phyloP scores from a whole-genome alignment of 2,113 vertebrate species.

The Andinoacara biseriatus region DNA sequence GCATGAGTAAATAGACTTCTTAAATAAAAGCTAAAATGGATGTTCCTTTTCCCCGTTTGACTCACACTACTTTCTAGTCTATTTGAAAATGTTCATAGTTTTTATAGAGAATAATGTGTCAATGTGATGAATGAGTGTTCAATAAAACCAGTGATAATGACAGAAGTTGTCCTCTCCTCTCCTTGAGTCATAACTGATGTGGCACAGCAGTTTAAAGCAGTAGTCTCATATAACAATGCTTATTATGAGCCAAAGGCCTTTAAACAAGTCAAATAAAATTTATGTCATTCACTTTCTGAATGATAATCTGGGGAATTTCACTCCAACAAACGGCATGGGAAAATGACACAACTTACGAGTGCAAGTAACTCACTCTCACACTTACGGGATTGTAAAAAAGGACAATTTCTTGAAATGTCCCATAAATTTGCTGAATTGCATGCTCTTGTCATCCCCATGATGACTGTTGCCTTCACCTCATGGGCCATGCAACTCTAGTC shows the following conservation, averaged over 20 bases:
- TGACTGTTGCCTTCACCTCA: constrained; percentile 89
- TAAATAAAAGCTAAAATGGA: constrained; percentile 59
- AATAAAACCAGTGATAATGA: constrained; percentile 70
- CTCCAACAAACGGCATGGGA: constrained; percentile 85
- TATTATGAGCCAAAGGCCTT: constrained; percentile 73
- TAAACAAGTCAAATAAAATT: constrained; percentile 83
- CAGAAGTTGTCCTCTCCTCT: constrained; percentile 76
- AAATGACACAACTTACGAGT: constrained; percentile 90
- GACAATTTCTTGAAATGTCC: constrained; percentile 91
- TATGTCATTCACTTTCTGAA: constrained; percentile 78
- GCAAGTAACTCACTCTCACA: constrained; percentile 90
- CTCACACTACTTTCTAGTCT: constrained; percentile 56
- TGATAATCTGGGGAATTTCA: constrained; percentile 80
- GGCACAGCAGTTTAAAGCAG: constrained; percentile 56
- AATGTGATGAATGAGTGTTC: constrained; percentile 70
- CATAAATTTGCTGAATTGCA: constrained; percentile 92
- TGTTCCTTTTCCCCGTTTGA: constrained; percentile 37
- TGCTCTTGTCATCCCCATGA: constrained; percentile 84
- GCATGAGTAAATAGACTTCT: constrained; percentile 61
- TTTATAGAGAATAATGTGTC: constrained; percentile 72
- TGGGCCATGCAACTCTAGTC: constrained; percentile 86
- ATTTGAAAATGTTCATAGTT: constrained; percentile 64
- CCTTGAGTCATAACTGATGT: constrained; percentile 75
- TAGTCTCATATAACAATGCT: constrained; percentile 76
- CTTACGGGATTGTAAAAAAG: constrained; percentile 96